Conservation (phyloP, 2,888 invertebrate species). For the Willowsia nigromaculata region DNA sequence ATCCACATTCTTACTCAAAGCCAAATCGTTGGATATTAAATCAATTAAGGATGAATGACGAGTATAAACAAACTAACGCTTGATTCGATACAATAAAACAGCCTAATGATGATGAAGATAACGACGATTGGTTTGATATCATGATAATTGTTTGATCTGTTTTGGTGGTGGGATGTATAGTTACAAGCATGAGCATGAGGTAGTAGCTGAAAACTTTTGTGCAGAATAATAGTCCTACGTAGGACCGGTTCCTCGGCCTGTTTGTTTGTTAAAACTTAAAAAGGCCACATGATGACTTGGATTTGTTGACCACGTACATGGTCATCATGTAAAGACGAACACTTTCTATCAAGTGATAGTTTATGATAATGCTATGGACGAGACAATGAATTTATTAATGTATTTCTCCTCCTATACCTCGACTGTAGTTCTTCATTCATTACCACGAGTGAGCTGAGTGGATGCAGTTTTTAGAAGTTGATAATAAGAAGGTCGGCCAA, state of each 20-base stretch:
- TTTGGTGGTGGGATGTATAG: background rate
- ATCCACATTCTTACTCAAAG: background rate
- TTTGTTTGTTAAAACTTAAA: slow-evolving; percentile 30
- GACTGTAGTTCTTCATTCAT: no score
- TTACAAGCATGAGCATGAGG: background rate
- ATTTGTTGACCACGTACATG: slow-evolving; percentile 17
- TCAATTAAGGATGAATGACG: slow-evolving; percentile 23
- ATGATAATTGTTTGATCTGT: background rate
- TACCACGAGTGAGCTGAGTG: no score
- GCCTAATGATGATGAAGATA: background rate
- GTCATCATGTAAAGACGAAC: slow-evolving; percentile 38
- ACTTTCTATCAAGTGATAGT: slow-evolving; percentile 60
- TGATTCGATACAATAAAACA: background rate
- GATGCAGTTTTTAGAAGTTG: no score
- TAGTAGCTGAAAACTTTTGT: background rate
- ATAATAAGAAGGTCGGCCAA: no score
- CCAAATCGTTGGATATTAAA: background rate
- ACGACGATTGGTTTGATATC: background rate
- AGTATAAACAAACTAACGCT: background rate
- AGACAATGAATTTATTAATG: slow-evolving; percentile 34
- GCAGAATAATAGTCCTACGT: background rate
- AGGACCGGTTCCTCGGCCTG: slow-evolving; percentile 62
- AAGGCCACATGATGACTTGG: slow-evolving; percentile 37
- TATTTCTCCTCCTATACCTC: background rate
- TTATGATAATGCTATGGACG: background rate